Evolutionary conservation across 1,140 invertebrate genomes (phyloP).

Genomic region (Acyrthosiphon pisum): DNA sequence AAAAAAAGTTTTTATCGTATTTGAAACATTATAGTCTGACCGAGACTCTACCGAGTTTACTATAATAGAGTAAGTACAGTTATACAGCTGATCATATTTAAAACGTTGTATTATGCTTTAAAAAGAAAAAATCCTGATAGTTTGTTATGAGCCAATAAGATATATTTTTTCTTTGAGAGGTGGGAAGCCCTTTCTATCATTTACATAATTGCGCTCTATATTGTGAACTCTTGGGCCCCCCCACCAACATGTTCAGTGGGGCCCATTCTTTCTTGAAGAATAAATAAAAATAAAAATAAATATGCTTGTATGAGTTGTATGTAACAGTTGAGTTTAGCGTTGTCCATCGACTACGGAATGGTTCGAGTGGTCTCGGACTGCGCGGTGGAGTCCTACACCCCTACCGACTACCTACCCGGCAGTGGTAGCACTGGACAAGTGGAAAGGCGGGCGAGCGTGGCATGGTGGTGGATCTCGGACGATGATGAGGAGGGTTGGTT

Average conservation of each 20-base stretch:
- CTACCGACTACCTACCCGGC: neutral
- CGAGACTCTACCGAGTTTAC: neutral
- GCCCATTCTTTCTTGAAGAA: no score
- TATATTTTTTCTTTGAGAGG: neutral
- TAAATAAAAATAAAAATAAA: no score
- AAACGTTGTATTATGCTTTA: neutral
- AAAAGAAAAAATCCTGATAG: neutral
- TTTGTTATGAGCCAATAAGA: neutral
- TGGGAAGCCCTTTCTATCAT: neutral
- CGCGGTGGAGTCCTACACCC: neutral
- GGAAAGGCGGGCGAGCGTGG: neutral
- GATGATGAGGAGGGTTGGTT: conserved; percentile 22
- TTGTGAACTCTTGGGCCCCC: no score
- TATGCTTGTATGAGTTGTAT: no score
- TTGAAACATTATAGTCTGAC: no score
- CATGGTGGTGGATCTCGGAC: neutral
- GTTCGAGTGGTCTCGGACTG: neutral
- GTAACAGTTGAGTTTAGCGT: neutral
- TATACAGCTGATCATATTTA: neutral
- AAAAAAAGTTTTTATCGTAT: no score
- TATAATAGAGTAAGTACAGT: neutral
- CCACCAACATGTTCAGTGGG: no score
- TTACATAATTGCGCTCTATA: neutral
- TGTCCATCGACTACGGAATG: neutral
- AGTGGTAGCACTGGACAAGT: conserved; percentile 6